A percentile compares a stretch with the other conserved stretches of the same genome.
Conservation (phyloP, 2,888 invertebrate genomes). For the Drosophila siamana region DNA sequence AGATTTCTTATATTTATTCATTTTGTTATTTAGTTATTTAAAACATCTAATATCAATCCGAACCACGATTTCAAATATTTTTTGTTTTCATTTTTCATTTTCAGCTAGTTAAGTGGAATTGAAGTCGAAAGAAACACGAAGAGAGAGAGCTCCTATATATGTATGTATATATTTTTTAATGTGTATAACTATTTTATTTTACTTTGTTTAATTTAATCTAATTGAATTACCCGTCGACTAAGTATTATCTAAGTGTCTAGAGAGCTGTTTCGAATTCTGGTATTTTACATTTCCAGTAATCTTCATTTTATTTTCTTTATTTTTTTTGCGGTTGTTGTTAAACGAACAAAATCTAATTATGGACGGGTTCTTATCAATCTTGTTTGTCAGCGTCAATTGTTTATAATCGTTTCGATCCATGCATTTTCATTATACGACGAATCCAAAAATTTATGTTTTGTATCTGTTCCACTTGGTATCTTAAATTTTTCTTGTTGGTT, state of each 20-base stretch:
- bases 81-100: conserved; percentile 10
- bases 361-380: conserved; percentile 84
- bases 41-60: conserved; percentile 71
- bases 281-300: conserved; percentile 21
- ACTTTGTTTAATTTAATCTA: conserved; percentile 28
- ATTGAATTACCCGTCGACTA: conserved; percentile 36
- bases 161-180: conserved; percentile 14
- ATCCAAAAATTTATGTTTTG: conserved; percentile 12
- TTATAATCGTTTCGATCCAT: conserved; percentile 46
- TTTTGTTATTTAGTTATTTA: conserved; percentile 23
- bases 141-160: conserved; percentile 47
- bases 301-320: conserved; percentile 16
- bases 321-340: conserved; percentile 27
- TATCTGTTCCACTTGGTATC: background rate
- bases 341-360: conserved; percentile 77
- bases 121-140: conserved; percentile 61
- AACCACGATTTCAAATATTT: conserved; percentile 58
- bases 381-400: conserved; percentile 70
- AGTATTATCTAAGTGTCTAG: conserved; percentile 19
- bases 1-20: conserved; percentile 26
- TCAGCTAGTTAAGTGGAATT: conserved; percentile 45
- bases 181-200: conserved; percentile 33
- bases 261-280: conserved; percentile 12
- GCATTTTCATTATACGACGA: conserved; percentile 26
- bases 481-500: conserved; percentile 1